Base-by-base conservation (phyloP, 2,888 invertebrate genomes). In the Aplocera efformata region DNA sequence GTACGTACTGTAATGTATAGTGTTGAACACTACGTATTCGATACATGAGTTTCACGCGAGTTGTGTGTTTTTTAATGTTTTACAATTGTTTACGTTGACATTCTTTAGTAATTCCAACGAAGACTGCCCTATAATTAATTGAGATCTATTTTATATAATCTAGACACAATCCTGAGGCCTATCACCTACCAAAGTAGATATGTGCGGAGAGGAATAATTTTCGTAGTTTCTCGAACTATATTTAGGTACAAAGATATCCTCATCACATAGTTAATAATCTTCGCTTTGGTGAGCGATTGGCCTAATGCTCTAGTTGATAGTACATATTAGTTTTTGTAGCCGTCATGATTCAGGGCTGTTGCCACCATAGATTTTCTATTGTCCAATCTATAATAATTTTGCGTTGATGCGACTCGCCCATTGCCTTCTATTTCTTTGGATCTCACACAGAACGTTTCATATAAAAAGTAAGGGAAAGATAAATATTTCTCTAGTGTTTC, bases 91-190 rank as follows among this genome's bases (percentile, higher is more conserved):
- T 83, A 68, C 60, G 75, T 81, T 82, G 67, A 76, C 69, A 69
- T 70, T 79, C 72, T 80, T 78, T 81, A 80, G 82, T 82, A 80
- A 82, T 77, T 84, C 84, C 85, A 85, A 83, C 79, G 71, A 86
- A 86, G 86, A 86, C 86, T 88, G 86, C 83, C 86, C 84, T 86
- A 85, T 81, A 82, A 78, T 83, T 85, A 85, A 84, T 83, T 83
- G 81, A 84, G 71, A 83, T 82, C 79, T 86, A 85, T 86, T 86
- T 86, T 86, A 79, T 85, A 84, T 83, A 82, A 79, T 74, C 72
- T 85, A 85, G 81, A 74, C 81, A 81, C 79, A 79, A 75, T 79
- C 72, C 70, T 79, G 73, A 76, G 72, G 67, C 77, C 13, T n/a
- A n/a, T n/a, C n/a, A 17, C 5, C 13, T 17, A 17, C 13, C 13